Base-by-base conservation (phyloP, 2,797 vertebrate species). In the Danio tinwini region DNA sequence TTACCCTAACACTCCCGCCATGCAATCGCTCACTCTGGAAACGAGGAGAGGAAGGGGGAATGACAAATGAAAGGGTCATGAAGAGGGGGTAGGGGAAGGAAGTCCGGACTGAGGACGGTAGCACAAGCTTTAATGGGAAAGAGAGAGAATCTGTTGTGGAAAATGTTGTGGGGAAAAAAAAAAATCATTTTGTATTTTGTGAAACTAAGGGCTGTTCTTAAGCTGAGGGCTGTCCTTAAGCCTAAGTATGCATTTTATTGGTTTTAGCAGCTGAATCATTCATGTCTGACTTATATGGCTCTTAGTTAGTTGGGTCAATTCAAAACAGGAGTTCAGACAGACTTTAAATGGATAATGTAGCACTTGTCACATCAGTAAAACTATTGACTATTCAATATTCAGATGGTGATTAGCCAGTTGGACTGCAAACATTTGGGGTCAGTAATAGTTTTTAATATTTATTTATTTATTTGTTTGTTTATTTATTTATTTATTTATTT, bases 11-110 rank as follows among this genome's bases (percentile, higher is more conserved):
- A 90, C 88, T 91, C 90, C 90, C 76, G 49, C 82, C 81, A 89
- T 86, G 86, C 93, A 94, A 96, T 96, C 93, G 93, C 93, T 96
- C 94, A 95, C 92, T 85, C 70, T 76, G 74, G 68, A 80, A 83
- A 72, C 53, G 74, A 85, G 84, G 67, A 77, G 58, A 63, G 59
- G 58, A 80, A 59, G 75, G 63, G 75, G 49, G 75, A 67, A 78
- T 76, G 82, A 87, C 86, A 64, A 83, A 85, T 87, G 84, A 82
- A 87, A 81, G 84, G 85, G 81, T 78, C 58, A 45, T 52, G n/a
- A 56, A 69, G 55, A 78, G 52, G 83, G 81, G 81, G 80, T 59
- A 56, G 63, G 67, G 73, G 39, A 65, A 61, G 64, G 64, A 81
- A 56, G 80, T 56, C 76, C 72, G 64, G 45, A 61, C 77, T 71